Evolutionary conservation across 1,140 invertebrate species (phyloP).

Genomic region (Eupeodes corollae): DNA sequence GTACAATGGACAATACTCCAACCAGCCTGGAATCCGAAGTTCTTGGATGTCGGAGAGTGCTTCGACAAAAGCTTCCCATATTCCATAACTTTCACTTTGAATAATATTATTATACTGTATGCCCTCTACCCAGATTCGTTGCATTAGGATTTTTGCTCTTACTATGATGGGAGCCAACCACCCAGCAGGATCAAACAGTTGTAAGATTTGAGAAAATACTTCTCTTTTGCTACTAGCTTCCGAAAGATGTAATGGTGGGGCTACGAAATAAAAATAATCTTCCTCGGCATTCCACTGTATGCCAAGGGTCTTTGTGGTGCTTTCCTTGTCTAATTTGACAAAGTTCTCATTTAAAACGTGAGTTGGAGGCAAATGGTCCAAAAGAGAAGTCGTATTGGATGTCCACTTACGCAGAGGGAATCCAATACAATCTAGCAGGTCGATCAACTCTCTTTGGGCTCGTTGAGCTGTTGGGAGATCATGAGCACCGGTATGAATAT

Average conservation of each 20-base stretch:
- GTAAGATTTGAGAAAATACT: constrained; percentile 12
- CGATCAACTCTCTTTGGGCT: background rate
- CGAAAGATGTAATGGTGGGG: background rate
- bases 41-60: too few relatives aligned
- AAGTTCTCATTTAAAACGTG: background rate
- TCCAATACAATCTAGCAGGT: background rate
- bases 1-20: too few relatives aligned
- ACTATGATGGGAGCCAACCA: too few relatives aligned
- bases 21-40: too few relatives aligned
- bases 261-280: constrained; percentile 15
- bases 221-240: background rate
- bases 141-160: too few relatives aligned
- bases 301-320: constrained; percentile 16
- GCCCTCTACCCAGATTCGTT: too few relatives aligned
- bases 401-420: constrained; percentile 3
- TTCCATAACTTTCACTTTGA: too few relatives aligned
- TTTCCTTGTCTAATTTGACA: background rate
- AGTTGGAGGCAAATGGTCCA: background rate
- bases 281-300: constrained; percentile 19
- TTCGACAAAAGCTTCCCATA: too few relatives aligned
- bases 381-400: background rate
- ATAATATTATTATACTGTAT: constrained; percentile 1
- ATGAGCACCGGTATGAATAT: constrained; percentile 14
- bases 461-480: background rate
- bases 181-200: too few relatives aligned